Evolutionary conservation across 2,888 invertebrate genomes (phyloP).

Genomic region (Zygaena filipendulae): DNA sequence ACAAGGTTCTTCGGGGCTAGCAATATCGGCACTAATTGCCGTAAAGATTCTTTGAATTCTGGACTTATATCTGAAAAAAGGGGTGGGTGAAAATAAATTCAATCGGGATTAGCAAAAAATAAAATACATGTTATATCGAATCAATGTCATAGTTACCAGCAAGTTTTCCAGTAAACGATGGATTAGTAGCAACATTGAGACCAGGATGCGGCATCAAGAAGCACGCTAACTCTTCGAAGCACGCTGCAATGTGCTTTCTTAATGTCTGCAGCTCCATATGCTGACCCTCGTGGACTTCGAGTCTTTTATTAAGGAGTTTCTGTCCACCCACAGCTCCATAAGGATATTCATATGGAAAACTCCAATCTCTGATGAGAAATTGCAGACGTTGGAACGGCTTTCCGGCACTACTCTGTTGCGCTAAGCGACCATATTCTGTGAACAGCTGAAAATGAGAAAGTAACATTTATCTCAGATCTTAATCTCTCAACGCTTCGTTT

Average conservation of each 20-base stretch:
- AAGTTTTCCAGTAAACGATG: slow-evolving; percentile 93
- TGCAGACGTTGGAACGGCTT: slow-evolving; percentile 91
- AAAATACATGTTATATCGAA: too few relatives aligned
- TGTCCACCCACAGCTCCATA: slow-evolving; percentile 93
- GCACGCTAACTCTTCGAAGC: slow-evolving; percentile 94
- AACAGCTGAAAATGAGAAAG: slow-evolving; percentile 75
- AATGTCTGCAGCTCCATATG: slow-evolving; percentile 93
- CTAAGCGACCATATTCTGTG: slow-evolving; percentile 97
- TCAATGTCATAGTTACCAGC: slow-evolving; percentile 47
- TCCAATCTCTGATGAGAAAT: slow-evolving; percentile 95
- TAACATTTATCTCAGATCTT: background rate
- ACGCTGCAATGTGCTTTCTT: slow-evolving; percentile 90
- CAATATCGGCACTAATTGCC: slow-evolving; percentile 85
- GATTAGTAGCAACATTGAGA: slow-evolving; percentile 94
- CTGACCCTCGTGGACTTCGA: slow-evolving; percentile 90
- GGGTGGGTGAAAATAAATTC: background rate
- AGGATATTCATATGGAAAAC: slow-evolving; percentile 93
- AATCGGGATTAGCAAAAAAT: slow-evolving; percentile 1
- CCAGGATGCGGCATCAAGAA: slow-evolving; percentile 99
- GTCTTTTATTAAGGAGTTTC: slow-evolving; percentile 83
- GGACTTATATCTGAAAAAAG: slow-evolving; percentile 82
- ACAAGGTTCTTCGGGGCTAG: slow-evolving; percentile 89
- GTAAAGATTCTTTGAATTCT: slow-evolving; percentile 89
- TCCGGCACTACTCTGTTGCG: slow-evolving; percentile 85
- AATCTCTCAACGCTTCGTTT: too few relatives aligned